phyloP scores from a whole-genome alignment of 2,888 invertebrate genomes.

The Invenusta paracnida region DNA sequence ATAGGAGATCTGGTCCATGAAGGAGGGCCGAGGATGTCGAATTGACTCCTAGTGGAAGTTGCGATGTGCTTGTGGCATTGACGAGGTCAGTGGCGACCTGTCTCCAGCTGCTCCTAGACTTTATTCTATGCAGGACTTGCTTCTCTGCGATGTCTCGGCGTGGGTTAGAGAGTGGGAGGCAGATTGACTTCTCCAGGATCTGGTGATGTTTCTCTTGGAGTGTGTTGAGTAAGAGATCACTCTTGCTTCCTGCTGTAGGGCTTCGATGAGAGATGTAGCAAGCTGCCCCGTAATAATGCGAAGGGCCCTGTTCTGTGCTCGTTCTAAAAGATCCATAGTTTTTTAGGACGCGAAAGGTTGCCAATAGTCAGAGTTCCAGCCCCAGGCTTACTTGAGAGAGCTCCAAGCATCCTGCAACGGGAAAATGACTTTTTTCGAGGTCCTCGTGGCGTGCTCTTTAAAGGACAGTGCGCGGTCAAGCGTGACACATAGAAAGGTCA shows the following conservation, averaged over 20 bases:
- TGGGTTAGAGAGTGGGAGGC: background rate
- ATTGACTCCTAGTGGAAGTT: background rate
- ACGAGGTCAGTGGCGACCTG: background rate
- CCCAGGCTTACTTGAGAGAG: background rate
- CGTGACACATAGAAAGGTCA: background rate
- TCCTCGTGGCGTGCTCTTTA: background rate
- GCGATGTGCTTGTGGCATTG: background rate
- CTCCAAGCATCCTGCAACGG: background rate
- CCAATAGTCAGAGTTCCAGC: background rate
- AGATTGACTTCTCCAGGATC: background rate
- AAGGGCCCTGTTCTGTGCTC: background rate
- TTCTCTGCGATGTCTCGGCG: background rate
- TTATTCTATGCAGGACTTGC: background rate
- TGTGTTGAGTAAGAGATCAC: background rate
- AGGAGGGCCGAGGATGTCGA: background rate
- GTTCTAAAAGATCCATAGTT: background rate
- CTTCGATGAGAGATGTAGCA: background rate
- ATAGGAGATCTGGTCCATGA: background rate
- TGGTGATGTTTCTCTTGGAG: background rate
- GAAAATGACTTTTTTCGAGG: background rate
- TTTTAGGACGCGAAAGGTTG: background rate
- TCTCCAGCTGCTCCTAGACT: background rate
- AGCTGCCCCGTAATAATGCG: slow-evolving; percentile 3
- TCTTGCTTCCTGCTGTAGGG: background rate
- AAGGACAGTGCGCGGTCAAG: background rate